Conservation (phyloP, 2,797 vertebrate genomes). For the Protonibea diacanthus region DNA sequence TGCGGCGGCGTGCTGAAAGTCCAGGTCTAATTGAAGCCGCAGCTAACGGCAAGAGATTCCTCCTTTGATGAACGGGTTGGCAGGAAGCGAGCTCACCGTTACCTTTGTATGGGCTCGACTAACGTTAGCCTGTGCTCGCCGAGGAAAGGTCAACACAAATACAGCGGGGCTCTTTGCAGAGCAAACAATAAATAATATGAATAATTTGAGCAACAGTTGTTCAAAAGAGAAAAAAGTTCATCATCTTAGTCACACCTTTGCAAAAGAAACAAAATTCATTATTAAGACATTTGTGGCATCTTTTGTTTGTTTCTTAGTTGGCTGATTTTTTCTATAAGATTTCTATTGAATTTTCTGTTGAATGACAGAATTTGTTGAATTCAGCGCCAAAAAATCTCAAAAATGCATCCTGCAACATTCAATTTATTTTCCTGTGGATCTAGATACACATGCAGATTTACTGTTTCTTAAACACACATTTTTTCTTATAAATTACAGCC, state of each 20-base stretch:
- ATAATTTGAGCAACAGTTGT: constrained; percentile 41
- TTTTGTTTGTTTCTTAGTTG: not conserved
- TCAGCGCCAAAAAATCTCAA: not conserved
- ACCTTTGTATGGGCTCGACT: constrained; percentile 65
- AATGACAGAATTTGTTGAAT: not conserved
- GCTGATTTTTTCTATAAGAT: not conserved
- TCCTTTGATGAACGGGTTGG: constrained; percentile 92
- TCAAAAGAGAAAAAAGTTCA: constrained; percentile 33
- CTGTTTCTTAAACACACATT: no score
- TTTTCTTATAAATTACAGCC: not conserved
- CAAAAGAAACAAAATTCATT: constrained; percentile 13
- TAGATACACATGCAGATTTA: not conserved
- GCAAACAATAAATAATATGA: constrained; percentile 56
- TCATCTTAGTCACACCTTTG: constrained; percentile 23
- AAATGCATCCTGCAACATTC: not conserved
- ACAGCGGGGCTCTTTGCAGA: constrained; percentile 33
- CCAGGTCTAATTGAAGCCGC: constrained; percentile 89
- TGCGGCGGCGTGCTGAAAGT: constrained; percentile 71
- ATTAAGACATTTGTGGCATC: not conserved
- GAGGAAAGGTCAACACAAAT: constrained; percentile 81
- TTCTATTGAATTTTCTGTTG: not conserved
- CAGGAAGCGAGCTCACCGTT: constrained; percentile 86
- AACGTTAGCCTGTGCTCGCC: constrained; percentile 53
- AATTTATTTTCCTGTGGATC: not conserved
- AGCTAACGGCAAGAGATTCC: constrained; percentile 87